Base-by-base conservation (phyloP, 2,888 invertebrate species). In the Drosophila formosana region DNA sequence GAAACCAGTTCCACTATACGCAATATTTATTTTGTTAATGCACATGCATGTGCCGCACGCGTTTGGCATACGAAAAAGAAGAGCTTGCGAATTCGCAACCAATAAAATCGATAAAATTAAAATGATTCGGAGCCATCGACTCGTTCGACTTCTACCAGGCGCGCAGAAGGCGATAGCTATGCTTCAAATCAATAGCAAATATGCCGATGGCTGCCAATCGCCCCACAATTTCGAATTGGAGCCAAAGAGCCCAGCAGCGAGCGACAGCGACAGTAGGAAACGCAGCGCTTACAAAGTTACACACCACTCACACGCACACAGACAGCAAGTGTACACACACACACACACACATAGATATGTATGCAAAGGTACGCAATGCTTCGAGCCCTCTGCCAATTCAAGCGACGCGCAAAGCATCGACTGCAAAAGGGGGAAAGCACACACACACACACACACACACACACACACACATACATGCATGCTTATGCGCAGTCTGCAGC, bases 111-210 rank as follows among this genome's bases (percentile, higher is more conserved):
- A 90, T 89, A 84, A 77, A 72, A 79, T 53, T 71, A 72, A 78
- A 80, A 75, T 77, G n/a, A 81, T 89, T 88, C 71, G 80, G 75
- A 87, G 89, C 79, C 90, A 90, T 90, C 90, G 90, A 90, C 89
- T 90, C 88, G 88, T 89, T 90, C 80, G 89, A 80, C 78, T 84
- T 86, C 52, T 82, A 90, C 85, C 89, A 90, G 90, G 90, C 82
- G 65, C 45, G 45, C 90, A 90, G 83, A 75, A 86, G 65, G 41
- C 43, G 64, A 25, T 64, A 74, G 53, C 43, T 60, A 47, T n/a
- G 51, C 70, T 73, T 69, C 77, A 78, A 84, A 82, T 77, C 80
- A 74, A 64, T 56, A 43, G 34, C 68, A 46, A 53, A 66, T 37
- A 55, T 51, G 39, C 74, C 66, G 71, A 69, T 71, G 51, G 69